phyloP scores from a whole-genome alignment of 2,113 vertebrate genomes.

The Grammomys dolichurus region DNA sequence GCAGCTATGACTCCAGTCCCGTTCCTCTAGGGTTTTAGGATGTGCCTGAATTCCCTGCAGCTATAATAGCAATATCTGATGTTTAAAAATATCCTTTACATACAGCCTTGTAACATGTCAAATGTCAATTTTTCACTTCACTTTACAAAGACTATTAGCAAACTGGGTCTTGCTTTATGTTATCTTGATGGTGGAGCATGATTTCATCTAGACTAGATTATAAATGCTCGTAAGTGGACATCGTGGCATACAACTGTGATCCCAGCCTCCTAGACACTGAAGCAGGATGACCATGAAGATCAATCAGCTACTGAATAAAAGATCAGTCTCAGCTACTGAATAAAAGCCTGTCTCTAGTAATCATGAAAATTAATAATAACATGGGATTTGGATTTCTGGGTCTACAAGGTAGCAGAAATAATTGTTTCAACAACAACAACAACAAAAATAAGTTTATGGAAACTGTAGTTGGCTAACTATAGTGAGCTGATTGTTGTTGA shows the following conservation, averaged over 20 bases:
- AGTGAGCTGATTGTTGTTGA: background rate
- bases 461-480: background rate
- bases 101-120: background rate
- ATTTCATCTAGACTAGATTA: background rate
- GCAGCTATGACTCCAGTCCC: too few species aligned
- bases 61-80: background rate
- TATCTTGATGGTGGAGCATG: background rate
- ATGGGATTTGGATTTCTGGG: background rate
- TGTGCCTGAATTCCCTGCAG: background rate
- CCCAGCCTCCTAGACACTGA: background rate
- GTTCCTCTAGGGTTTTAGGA: background rate
- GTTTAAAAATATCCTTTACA: background rate
- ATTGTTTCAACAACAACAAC: background rate
- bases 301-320: background rate
- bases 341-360: background rate
- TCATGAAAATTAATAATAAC: background rate
- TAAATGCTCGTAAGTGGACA: background rate
- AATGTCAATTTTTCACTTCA: background rate
- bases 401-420: background rate
- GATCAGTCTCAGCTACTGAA: background rate
- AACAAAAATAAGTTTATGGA: background rate
- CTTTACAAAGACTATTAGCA: background rate
- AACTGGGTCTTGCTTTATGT: background rate
- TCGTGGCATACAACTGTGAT: background rate
- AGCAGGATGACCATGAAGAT: background rate